phyloP scores from a whole-genome alignment of 2,797 vertebrate species.

The Pipistrellus kuhlii region DNA sequence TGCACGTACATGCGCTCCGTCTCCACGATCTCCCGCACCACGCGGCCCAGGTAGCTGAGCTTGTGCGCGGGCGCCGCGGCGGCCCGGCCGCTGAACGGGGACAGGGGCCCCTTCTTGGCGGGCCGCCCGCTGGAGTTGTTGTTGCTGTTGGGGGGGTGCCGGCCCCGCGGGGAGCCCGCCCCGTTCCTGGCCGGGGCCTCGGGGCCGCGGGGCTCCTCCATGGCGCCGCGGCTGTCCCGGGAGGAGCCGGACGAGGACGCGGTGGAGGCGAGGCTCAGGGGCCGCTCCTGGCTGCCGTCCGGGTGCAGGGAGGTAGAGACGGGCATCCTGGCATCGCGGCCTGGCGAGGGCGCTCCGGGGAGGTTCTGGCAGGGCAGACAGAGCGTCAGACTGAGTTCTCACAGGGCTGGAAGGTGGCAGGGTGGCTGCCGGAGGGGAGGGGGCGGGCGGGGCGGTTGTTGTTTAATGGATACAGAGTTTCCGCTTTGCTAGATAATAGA shows the following conservation, averaged over 20 bases:
- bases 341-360: slow-evolving; percentile 76
- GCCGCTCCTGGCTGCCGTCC: slow-evolving; percentile 87
- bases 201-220: slow-evolving; percentile 88
- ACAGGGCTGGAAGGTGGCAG: not conserved
- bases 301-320: slow-evolving; percentile 84
- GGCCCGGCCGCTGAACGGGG: slow-evolving; percentile 87
- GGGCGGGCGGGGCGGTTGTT: not conserved
- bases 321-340: slow-evolving; percentile 89
- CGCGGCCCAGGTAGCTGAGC: slow-evolving; percentile 94
- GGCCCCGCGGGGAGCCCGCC: not conserved
- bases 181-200: not conserved
- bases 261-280: slow-evolving; percentile 89
- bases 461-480: not conserved
- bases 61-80: slow-evolving; percentile 86
- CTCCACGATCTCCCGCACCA: slow-evolving; percentile 97
- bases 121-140: slow-evolving; percentile 84
- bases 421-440: not conserved
- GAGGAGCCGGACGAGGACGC: slow-evolving; percentile 91
- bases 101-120: slow-evolving; percentile 78
- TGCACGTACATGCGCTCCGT: slow-evolving; percentile 96
- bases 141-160: slow-evolving; percentile 86
- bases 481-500: not conserved
- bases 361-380: slow-evolving; percentile 87
- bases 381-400: not conserved
- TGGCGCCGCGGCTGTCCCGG: slow-evolving; percentile 86